Base-by-base conservation (phyloP, 92 coral and sea anemone genomes). In the Hydrozoanthus gracilis region DNA sequence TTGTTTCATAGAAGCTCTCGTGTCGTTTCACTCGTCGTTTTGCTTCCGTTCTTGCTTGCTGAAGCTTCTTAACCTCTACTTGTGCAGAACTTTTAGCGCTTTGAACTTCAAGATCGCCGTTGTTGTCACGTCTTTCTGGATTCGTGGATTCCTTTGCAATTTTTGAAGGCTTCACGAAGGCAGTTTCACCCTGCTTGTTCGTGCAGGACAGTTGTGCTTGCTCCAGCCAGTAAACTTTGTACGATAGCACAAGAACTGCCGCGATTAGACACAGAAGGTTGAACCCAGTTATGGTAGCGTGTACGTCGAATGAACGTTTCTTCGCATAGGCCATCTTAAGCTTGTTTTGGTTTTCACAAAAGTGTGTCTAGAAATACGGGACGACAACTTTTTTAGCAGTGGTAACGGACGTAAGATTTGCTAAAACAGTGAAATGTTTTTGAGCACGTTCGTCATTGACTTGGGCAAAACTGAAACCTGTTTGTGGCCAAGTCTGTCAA, bases 231-330 rank as follows among this genome's bases (percentile, higher is more conserved):
- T 71, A 12, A 2, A 71, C 76, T 44, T 71, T 71, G 51, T 9
- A 71, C 76, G 76, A 71, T 16, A 71, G n/a, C 76, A 71, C 76
- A 5, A 12, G 11, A 12, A 71, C 51, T 11, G 76, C 76, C 15
- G 45, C 51, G 17, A 51, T 8, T 39, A 71, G 47, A 71, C 13
- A 71, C 44, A 71, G 17, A 71, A 71, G 16, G 14, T 71, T 71
- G 12, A 71, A 71, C 4, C 1, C 51, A 44, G 76, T 71, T 71
- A 71, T 14, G 52, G 51, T 51, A 7, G 27, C 27, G 51, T 71
- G 76, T 44, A 16, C 51, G 51, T 11, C 6, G 18, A 71, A 71
- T 3, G 76, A 71, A 0, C 1, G 9, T 2, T 46, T 71, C 51
- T 44, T 13, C 3, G 4, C 47, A 1, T 51, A 9, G 12, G 71